These are phyloP conservation scores for Drosophila mayaguana DNA, from an alignment of 2,888 invertebrate genomes.

Conservation along the genomic window DNA sequence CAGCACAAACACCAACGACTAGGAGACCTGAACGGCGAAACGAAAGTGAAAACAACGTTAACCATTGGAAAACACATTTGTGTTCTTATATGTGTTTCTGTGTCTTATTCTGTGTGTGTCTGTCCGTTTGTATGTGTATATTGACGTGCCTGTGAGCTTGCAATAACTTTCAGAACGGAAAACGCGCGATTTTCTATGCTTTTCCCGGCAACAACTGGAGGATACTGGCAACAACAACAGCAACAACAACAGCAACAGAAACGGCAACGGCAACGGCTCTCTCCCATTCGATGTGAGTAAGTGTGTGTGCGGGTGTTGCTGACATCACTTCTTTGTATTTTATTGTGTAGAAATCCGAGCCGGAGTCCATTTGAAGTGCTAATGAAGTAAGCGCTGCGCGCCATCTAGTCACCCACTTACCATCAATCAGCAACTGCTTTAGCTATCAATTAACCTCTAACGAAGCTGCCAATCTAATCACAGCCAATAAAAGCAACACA, in stretches of 20 bases:
- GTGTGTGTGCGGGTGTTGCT: constrained; percentile 31
- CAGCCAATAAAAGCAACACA: constrained; percentile 6
- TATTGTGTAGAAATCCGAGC: constrained; percentile 1
- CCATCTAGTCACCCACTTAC: neutral
- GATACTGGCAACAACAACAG: constrained; percentile 39
- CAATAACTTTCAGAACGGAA: constrained; percentile 57
- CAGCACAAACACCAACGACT: constrained; percentile 14
- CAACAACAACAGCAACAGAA: constrained; percentile 24
- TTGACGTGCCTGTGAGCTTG: constrained; percentile 28
- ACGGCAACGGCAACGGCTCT: too few species aligned
- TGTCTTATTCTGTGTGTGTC: constrained; percentile 10
- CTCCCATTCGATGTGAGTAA: too few species aligned
- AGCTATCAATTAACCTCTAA: constrained; percentile 58
- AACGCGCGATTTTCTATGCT: constrained; percentile 56
- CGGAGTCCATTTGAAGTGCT: constrained; percentile 8
- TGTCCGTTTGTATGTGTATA: constrained; percentile 11
- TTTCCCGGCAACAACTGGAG: constrained; percentile 20
- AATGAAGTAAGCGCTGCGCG: constrained; percentile 28
- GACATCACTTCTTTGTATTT: constrained; percentile 55
- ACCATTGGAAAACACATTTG: constrained; percentile 47
- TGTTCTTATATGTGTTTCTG: constrained; percentile 28
- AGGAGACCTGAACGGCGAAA: constrained; percentile 22
- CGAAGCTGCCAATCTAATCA: constrained; percentile 61
- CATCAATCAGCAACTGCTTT: constrained; percentile 10
- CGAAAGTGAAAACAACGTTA: constrained; percentile 66